A percentile compares a stretch with the other conserved stretches of the same genome.
Evolutionary conservation across 2,797 vertebrate genomes (phyloP).

Genomic region (Chanos chanos): DNA sequence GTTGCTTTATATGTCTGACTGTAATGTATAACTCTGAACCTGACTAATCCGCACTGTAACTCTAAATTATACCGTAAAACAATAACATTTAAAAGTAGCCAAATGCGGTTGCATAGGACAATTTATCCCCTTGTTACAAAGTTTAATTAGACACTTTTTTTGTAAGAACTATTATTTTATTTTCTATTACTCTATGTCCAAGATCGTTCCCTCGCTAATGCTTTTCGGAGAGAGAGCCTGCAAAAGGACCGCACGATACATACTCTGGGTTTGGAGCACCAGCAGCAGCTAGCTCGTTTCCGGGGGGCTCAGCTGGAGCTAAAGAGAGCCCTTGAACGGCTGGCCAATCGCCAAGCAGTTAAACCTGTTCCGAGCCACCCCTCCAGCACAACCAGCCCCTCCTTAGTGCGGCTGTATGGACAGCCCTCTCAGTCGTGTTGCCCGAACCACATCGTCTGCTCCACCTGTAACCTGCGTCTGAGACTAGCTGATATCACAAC

Average conservation of each 20-base stretch:
- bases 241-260: slow-evolving; percentile 29
- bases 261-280: slow-evolving; percentile 24
- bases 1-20: too few species aligned
- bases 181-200: background rate
- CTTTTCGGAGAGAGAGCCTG: slow-evolving; percentile 27
- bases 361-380: background rate
- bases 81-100: background rate
- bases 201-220: slow-evolving; percentile 35
- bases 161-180: background rate
- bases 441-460: slow-evolving; percentile 47
- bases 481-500: slow-evolving; percentile 35
- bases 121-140: too few species aligned
- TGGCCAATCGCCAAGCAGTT: background rate
- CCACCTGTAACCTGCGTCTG: slow-evolving; percentile 41
- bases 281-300: slow-evolving; percentile 29
- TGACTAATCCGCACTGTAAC: too few species aligned
- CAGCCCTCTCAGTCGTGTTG: slow-evolving; percentile 26
- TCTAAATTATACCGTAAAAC: too few species aligned
- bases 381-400: background rate
- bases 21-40: too few species aligned
- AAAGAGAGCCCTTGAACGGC: slow-evolving; percentile 23
- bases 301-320: slow-evolving; percentile 31
- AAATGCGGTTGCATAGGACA: too few species aligned
- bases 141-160: too few species aligned
- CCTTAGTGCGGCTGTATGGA: background rate